Evolutionary conservation across 2,797 vertebrate genomes (phyloP), one percentile per base, ranked within the genome.

Genomic region (Buceros bicornis): DNA sequence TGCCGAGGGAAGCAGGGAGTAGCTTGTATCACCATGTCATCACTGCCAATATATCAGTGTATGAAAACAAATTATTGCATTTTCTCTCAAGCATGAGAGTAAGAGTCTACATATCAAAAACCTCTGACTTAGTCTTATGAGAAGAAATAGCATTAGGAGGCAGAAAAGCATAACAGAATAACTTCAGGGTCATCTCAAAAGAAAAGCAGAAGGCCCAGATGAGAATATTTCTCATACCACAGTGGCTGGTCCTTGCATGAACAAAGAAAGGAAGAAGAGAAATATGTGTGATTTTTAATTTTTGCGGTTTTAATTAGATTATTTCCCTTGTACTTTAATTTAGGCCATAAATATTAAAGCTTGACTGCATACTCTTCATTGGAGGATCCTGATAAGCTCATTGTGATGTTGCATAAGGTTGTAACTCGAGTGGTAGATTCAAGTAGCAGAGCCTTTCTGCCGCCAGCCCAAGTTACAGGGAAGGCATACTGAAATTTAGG

Each of bases 31-130:
- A 64, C 31, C 48, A 17, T 19, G 28, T 57, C 53, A 87, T 87
- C 47, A 8, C 66, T 87, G 42, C 22, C 77, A 66, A 43, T 92
- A 28, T 51, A 92, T 74, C 89, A 87, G 73, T 54, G 51, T 42
- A 64, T 76, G 76, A 77, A 97, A 96, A 96, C 51, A 89, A 89
- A 89, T 78, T 6, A 93, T 73, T 57, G 43, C 37, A 62, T 89
- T 96, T 91, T 60, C 81, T 53, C 80, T 88, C 70, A 71, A 82
- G 85, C 66, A 67, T 33, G 66, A 29, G 26, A 95, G n/a, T 33
- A 66, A 29, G 26, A 95, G n/a, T n/a, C 25, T 67, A 76, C 56
- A 73, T 56, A 81, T 67, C 61, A 73, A 95, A 95, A 33, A 7
- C 21, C 60, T 74, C 62, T 80, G 45, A 86, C 67, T 87, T 61